Percentiles rank a stretch among this genome's conserved stretches.
Conservation (phyloP, 2,113 vertebrate species). For the Myotis yumanensis region DNA sequence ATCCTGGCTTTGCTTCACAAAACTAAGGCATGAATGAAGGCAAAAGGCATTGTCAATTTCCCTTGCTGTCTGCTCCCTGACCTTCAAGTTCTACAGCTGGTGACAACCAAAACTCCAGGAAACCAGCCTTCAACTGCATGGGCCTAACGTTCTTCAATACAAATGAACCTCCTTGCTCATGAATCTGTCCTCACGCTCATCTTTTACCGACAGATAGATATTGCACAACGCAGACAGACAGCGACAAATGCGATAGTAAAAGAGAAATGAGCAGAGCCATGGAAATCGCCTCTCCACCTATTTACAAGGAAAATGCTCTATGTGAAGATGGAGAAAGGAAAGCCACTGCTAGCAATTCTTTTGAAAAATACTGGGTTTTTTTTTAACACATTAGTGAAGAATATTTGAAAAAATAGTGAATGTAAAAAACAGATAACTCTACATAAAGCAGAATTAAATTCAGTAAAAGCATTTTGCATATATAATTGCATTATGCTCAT, state of each 20-base stretch:
- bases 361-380: not conserved
- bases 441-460: not conserved
- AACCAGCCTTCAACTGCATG: not conserved
- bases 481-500: not conserved
- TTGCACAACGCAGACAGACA: not conserved
- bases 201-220: not conserved
- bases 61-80: not conserved
- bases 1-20: not conserved
- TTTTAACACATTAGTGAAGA: not conserved
- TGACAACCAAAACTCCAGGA: not conserved
- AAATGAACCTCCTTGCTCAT: not conserved
- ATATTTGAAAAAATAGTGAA: not conserved
- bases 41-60: not conserved
- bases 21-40: not conserved
- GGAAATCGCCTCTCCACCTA: not conserved
- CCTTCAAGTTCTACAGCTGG: not conserved
- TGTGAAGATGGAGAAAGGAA: not conserved
- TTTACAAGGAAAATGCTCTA: not conserved
- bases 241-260: not conserved
- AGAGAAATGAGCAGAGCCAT: not conserved
- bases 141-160: not conserved
- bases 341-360: not conserved
- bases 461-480: not conserved
- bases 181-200: not conserved
- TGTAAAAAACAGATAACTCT: not conserved